These are phyloP conservation scores for Nysson spinosus DNA, from an alignment of 2,888 invertebrate species.

Conservation along the genomic window DNA sequence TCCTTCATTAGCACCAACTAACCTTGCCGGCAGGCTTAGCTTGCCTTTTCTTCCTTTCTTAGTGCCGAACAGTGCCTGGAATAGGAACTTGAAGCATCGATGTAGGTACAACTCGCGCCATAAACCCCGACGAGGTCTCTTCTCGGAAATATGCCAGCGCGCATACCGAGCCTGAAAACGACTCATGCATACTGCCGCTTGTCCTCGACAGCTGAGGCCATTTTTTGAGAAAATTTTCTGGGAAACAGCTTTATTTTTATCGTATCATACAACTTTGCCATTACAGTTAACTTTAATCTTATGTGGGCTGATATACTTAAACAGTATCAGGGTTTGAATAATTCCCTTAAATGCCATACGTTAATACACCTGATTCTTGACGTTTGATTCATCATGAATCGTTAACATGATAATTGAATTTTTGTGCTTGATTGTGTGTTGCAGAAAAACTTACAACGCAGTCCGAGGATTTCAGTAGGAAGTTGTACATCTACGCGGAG, in stretches of 20 bases:
- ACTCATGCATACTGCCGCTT: conserved; percentile 37
- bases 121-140: conserved; percentile 68
- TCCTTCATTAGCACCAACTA: conserved; percentile 76
- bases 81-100: conserved; percentile 53
- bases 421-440: no score
- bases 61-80: conserved; percentile 49
- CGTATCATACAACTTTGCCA: no score
- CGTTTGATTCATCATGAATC: conserved; percentile 5
- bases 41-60: conserved; percentile 63
- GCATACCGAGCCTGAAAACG: conserved; percentile 57
- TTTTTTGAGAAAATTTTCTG: neutral
- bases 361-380: no score
- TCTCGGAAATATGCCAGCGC: conserved; percentile 67
- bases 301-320: no score
- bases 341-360: no score
- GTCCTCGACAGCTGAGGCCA: conserved; percentile 20
- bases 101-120: conserved; percentile 69
- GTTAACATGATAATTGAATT: conserved; percentile 5
- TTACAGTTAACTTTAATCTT: no score
- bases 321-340: no score
- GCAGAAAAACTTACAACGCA: conserved; percentile 84
- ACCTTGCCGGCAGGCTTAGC: conserved; percentile 55
- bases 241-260: no score
- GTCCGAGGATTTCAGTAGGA: conserved; percentile 81
- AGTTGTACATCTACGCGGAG: conserved; percentile 84